phyloP scores from a whole-genome alignment of 2,113 vertebrate genomes.

The Pteruthius melanotis region DNA sequence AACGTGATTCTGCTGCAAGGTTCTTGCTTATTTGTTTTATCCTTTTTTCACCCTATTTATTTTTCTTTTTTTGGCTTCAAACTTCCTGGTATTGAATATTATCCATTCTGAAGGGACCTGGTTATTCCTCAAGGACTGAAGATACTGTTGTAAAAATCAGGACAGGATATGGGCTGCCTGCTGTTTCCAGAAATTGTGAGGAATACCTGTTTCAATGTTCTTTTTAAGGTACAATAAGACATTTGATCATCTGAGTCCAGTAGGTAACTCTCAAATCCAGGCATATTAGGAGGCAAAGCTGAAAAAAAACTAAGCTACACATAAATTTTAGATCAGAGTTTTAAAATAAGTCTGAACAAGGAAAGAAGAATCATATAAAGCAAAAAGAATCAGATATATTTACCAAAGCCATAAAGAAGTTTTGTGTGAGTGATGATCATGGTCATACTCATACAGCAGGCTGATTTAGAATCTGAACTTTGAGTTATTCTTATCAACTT shows the following conservation, averaged over 20 bases:
- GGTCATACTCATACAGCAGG: neutral
- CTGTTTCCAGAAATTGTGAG: neutral
- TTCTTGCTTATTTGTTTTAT: neutral
- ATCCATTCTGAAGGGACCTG: neutral
- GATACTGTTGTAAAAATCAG: neutral
- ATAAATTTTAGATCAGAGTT: neutral
- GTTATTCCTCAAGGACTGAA: neutral
- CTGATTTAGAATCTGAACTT: neutral
- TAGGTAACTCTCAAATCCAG: neutral
- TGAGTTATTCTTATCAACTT: neutral
- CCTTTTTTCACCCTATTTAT: neutral
- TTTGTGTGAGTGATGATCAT: accelerated
- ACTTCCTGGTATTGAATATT: neutral
- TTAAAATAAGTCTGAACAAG: neutral
- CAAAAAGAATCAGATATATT: neutral
- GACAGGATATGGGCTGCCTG: neutral
- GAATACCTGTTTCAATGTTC: neutral
- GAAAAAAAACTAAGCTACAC: neutral
- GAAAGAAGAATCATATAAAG: neutral
- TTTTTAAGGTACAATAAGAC: neutral
- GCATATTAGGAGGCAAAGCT: neutral
- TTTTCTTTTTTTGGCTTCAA: neutral
- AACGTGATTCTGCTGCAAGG: neutral
- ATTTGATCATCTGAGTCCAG: neutral
- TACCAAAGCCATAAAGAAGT: neutral